Conservation (phyloP, 2,888 invertebrate genomes). For the Pterobdella sp. region DNA sequence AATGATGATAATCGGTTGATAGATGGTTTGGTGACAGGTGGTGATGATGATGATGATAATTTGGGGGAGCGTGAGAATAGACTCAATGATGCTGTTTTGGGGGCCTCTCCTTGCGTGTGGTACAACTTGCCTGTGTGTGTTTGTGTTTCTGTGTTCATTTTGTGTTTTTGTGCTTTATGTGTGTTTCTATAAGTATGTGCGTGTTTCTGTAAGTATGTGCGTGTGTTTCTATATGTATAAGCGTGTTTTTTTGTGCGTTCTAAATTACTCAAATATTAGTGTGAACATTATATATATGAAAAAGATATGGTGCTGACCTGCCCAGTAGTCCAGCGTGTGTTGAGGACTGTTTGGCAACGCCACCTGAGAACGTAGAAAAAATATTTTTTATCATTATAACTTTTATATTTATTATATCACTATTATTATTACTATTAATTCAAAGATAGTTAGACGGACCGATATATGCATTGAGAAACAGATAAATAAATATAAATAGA, state of each 20-base stretch:
- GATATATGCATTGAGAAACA: too few relatives aligned
- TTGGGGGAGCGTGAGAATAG: too few relatives aligned
- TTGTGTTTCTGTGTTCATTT: constrained; percentile 34
- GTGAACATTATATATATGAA: background rate
- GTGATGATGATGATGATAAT: constrained; percentile 4
- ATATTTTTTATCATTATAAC: background rate
- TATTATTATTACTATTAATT: too few relatives aligned
- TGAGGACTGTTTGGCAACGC: background rate
- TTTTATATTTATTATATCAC: background rate
- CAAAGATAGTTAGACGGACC: too few relatives aligned
- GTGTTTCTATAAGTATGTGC: background rate
- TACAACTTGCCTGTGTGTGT: constrained; percentile 44
- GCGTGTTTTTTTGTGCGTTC: background rate
- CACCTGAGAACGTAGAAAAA: background rate
- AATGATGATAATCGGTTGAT: background rate
- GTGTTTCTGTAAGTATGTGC: background rate
- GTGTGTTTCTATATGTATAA: constrained; percentile 2
- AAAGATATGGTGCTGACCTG: background rate
- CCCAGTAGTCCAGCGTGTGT: background rate
- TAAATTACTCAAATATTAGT: background rate
- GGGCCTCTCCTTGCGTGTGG: background rate
- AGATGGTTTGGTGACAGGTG: background rate
- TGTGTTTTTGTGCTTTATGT: background rate
- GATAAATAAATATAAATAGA: too few relatives aligned
- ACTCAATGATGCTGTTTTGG: too few relatives aligned